Base-by-base conservation (phyloP, 2,888 invertebrate genomes). In the Cyclophora punctaria region DNA sequence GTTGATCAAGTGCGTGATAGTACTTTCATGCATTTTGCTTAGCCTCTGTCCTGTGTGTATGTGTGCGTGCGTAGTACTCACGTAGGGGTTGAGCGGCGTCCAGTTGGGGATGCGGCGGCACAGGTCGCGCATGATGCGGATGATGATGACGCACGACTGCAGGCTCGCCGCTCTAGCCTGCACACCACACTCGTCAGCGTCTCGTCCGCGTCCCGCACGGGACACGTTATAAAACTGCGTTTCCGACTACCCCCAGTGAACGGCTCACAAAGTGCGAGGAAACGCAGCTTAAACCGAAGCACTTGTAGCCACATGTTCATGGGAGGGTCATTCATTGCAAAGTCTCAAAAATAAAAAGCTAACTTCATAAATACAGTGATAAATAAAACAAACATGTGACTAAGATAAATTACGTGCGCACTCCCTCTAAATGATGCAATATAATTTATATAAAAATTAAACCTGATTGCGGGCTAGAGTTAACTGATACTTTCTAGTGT, bases 141-240 rank as follows among this genome's bases (percentile, higher is more conserved):
- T 97, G 73, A 98, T 94, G 90, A 98, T 95, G 58, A 98, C 97
- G 84, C 98, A 98, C 65, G 97, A 98, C 87, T 97, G 97, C 75
- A 98, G 92, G 63, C 96, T 95, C 70, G 96, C 95, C 61, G 98
- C 98, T 89, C 97, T 96, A 92, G 98, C 98, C 97, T 97, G 62
- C 57, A 40, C 73, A 67, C 72, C 46, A 43, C 41, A 37, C 44
- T 35, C 46, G 47, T 41, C 42, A 33, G 35, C 47, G 45, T 20
- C 46, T 41, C 40, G 40, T 44, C 37, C 43, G 44, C 47, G 44
- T 48, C 45, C 45, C 47, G 45, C 52, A 46, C 37, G 7, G 51
- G 51, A 55, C 55, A 44, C 53, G 56, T 60, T 63, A 64, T 51
- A 52, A 51, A 63, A 80, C 81, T 82, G 83, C 83, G 83, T 78